Evolutionary conservation across 2,888 invertebrate species (phyloP), one percentile per base, ranked within the genome.

Genomic region (Lepidocyrtinus sp.): DNA sequence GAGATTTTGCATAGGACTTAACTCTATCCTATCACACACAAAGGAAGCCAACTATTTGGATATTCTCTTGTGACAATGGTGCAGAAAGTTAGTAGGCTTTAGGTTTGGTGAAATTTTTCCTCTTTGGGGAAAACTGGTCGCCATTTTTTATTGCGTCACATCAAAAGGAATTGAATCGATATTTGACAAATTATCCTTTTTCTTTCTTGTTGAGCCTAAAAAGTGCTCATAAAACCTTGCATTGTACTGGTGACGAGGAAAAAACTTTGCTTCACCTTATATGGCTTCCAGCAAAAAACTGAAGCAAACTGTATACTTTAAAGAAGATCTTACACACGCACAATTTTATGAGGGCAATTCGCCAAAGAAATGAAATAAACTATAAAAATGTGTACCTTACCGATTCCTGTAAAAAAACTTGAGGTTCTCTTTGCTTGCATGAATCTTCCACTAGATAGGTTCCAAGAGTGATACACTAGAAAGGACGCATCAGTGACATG

Each of bases 181-280:
- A 64, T 64, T 64, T 64, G 64, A 64, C 64, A 64, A 64, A 64
- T 64, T 15, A 26, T 64, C 25, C 64, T 36, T 36, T 12, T n/a
- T n/a, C 36, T 36, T 12, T 12, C 64, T 22, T 17, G 5, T 25
- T 25, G 25, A 64, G 36, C 17, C n/a, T n/a, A 26, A 26, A 64
- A 64, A 12, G 12, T 7, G 36, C 36, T 36, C 36, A 36, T 36
- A 36, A 36, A 36, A 36, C 36, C 36, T 36, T 36, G 36, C 5
- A 36, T 36, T n/a, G n/a, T n/a, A n/a, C n/a, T 12, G 36, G 36
- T 36, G 36, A 36, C 36, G 36, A 36, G 36, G n/a, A 36, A 12
- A 12, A 36, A 36, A 36, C 36, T 36, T 36, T 36, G 5, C 12
- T 36, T n/a, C n/a, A n/a, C n/a, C n/a, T n/a, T n/a, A n/a, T n/a